Conservation (phyloP, 2,113 vertebrate species). For the Sardina pilchardus region DNA sequence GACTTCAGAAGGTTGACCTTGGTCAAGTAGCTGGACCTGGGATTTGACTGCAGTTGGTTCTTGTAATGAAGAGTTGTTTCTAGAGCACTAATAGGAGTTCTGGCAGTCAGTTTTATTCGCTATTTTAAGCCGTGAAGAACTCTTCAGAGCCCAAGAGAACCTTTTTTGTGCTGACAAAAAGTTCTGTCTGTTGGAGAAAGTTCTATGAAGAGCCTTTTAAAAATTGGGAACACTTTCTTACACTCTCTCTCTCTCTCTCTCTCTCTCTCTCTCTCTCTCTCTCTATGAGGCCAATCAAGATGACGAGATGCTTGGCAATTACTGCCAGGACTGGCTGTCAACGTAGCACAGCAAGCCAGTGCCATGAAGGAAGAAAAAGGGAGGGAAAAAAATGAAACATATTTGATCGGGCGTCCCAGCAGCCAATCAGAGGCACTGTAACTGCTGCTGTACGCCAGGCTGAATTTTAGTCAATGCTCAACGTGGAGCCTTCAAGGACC, state of each 20-base stretch:
- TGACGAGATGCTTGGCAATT: constrained; percentile 12
- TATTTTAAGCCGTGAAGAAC: not conserved
- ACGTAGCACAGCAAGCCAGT: not conserved
- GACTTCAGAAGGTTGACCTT: not conserved
- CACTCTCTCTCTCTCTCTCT: not conserved
- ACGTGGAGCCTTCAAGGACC: constrained; percentile 8
- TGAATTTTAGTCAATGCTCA: not conserved
- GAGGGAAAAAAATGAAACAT: not conserved
- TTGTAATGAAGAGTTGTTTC: not conserved
- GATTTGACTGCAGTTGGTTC: not conserved
- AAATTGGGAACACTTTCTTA: not conserved
- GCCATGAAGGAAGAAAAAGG: not conserved
- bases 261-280: constrained; percentile 10
- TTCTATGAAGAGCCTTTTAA: not conserved
- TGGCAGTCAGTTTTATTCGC: not conserved
- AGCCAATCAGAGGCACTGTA: not conserved
- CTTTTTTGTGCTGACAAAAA: not conserved
- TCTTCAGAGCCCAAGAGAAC: not conserved
- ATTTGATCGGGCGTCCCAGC: constrained; percentile 21
- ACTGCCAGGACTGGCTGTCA: constrained; percentile 1
- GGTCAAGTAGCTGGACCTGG: not conserved
- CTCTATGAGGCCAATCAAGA: not conserved
- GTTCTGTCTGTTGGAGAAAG: not conserved
- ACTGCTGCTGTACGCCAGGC: not conserved
- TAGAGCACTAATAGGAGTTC: not conserved